Conservation (phyloP, 2,113 vertebrate genomes). For the Ammodytes dubius region DNA sequence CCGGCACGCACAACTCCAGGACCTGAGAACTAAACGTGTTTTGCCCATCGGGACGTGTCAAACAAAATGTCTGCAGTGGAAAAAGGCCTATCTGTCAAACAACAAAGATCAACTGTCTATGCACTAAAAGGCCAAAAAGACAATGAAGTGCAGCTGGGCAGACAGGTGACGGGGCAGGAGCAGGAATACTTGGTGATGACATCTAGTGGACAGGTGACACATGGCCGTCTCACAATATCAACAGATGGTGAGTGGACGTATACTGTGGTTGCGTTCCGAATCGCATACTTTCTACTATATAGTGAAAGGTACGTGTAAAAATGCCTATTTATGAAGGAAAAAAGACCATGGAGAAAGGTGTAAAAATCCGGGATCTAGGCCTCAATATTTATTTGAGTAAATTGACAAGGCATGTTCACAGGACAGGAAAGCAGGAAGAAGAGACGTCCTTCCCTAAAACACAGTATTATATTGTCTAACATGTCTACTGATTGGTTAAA, state of each 20-base stretch:
- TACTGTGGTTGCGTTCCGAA: too few relatives aligned
- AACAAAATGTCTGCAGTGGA: background rate
- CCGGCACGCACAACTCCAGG: background rate
- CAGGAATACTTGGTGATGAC: conserved; percentile 23
- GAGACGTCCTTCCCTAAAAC: too few relatives aligned
- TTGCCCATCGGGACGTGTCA: background rate
- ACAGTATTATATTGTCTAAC: too few relatives aligned
- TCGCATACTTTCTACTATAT: too few relatives aligned
- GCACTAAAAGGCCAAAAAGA: background rate
- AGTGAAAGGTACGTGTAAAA: too few relatives aligned
- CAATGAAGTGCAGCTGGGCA: background rate
- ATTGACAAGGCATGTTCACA: too few relatives aligned
- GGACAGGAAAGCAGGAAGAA: too few relatives aligned
- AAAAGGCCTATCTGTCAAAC: background rate
- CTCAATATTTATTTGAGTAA: too few relatives aligned
- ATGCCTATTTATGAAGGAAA: too few relatives aligned
- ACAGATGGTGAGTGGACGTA: background rate
- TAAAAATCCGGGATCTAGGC: too few relatives aligned
- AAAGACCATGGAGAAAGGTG: too few relatives aligned
- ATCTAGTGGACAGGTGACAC: conserved; percentile 49
- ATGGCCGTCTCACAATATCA: background rate
- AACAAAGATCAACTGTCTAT: background rate
- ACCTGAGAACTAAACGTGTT: background rate
- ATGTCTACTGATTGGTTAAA: too few relatives aligned
- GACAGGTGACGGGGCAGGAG: background rate